Base-by-base conservation (phyloP, 2,113 vertebrate genomes). In the Rhizomys pruinosus region DNA sequence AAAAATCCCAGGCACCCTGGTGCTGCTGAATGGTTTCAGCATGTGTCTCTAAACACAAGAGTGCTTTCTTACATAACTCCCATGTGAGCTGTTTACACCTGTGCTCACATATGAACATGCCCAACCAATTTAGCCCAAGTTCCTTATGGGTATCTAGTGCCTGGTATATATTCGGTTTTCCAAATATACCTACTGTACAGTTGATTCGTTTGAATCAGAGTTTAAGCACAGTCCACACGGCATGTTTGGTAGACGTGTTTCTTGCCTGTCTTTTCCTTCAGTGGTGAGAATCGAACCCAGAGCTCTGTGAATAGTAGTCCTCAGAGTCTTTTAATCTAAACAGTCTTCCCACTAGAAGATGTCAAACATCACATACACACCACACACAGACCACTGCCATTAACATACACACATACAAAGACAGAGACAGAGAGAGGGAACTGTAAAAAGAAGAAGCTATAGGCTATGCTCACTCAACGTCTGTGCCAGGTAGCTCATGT, bases 11-110 rank as follows among this genome's bases (percentile, higher is more conserved):
- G 81, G 27, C 63, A 80, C 74, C 68, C 66, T 63, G 68, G 80
- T 84, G 69, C 71, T 93, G 90, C 77, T 77, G 42, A 94, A 89
- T 64, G 79, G 81, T 80, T 87, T 93, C 20, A 80, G 64, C 20
- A 34, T 74, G 73, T 61, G 32, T 55, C 77, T 77, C 77, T 77
- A 87, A 92, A 96, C 72, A 72, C 68, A 63, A 89, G 44, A 61
- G 19, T 17, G 39, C 82, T 81, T 87, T 68, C 89, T 92, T 91
- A 82, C 39, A 89, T 76, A 88, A 66, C 71, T 79, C 78, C 47
- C 17, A 57, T 27, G 64, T 76, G 64, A 92, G 61, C 55, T 4
- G 3, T 64, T 80, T 87, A 39, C 29, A 59, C 52, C 59, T 73
- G 3, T 37, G 68, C 78, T 77, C 69, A 52, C 55, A 55, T 64